phyloP scores from a whole-genome alignment of 2,888 invertebrate genomes.

The Myopa testacea region DNA sequence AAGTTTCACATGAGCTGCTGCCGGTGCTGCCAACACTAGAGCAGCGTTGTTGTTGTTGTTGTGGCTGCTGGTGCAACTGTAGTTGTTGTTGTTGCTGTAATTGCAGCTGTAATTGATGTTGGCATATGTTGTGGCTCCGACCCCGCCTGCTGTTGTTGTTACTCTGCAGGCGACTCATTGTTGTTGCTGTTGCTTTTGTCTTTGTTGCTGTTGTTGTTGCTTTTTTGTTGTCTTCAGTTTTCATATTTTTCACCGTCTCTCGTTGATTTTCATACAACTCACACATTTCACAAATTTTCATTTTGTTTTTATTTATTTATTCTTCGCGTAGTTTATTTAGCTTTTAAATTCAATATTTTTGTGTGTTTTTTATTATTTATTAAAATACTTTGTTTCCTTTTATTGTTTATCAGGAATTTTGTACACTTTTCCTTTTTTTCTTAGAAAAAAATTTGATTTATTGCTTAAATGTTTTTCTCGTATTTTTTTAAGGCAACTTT shows the following conservation, averaged over 20 bases:
- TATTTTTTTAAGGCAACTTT: constrained; percentile 58
- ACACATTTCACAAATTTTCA: constrained; percentile 45
- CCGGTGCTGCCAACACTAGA: constrained; percentile 66
- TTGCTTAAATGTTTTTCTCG: constrained; percentile 37
- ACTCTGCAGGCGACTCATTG: constrained; percentile 32
- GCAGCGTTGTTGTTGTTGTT: constrained; percentile 52
- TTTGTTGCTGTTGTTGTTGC: constrained; percentile 23
- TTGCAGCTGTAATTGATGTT: constrained; percentile 37
- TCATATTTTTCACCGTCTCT: constrained; percentile 17
- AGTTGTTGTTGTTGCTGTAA: constrained; percentile 47
- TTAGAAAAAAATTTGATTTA: constrained; percentile 45
- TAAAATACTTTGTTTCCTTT: constrained; percentile 11
- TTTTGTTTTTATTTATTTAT: constrained; percentile 37
- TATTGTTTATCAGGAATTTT: constrained; percentile 39
- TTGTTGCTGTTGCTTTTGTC: constrained; percentile 55
- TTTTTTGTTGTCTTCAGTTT: constrained; percentile 16
- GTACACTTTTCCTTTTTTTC: constrained; percentile 44
- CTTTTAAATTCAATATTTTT: constrained; percentile 33
- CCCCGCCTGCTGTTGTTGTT: neutral
- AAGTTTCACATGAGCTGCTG: constrained; percentile 65
- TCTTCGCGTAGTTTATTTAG: constrained; percentile 31
- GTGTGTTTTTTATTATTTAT: constrained; percentile 29
- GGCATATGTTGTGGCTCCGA: constrained; percentile 31
- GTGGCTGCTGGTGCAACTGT: constrained; percentile 44
- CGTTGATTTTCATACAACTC: constrained; percentile 39